Conservation (phyloP, 2,797 vertebrate species). For the Eospalax fontanierii region DNA sequence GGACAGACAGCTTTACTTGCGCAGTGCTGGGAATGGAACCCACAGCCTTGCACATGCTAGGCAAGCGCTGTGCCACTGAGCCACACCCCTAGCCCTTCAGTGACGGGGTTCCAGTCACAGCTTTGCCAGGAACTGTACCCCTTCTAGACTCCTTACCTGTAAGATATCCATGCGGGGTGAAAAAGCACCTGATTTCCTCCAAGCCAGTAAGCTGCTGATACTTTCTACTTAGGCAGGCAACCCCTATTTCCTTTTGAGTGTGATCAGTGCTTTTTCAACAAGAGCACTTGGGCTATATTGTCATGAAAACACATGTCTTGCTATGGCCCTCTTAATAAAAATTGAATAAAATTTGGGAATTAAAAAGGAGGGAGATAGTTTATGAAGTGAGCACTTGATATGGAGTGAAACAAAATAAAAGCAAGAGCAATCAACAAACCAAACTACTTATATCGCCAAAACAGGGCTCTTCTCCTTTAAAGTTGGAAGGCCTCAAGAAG, state of each 20-base stretch:
- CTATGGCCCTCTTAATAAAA: not conserved
- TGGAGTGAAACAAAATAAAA: not conserved
- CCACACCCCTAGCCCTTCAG: not conserved
- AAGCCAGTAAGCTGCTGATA: slow-evolving; percentile 31
- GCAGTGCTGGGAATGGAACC: not conserved
- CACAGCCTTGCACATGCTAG: not conserved
- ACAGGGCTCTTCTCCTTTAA: not conserved
- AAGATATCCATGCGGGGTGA: not conserved
- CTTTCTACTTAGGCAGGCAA: slow-evolving; percentile 39
- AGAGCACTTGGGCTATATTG: not conserved
- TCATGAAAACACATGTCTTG: not conserved
- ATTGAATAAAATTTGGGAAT: not conserved
- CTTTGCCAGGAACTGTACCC: not conserved
- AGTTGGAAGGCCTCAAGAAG: not conserved
- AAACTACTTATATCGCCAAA: not conserved
- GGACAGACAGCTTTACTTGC: not conserved
- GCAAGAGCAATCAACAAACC: not conserved
- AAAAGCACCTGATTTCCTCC: not conserved
- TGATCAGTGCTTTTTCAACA: not conserved
- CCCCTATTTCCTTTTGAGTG: not conserved
- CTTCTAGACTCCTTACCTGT: slow-evolving; percentile 36
- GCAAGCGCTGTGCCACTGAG: not conserved
- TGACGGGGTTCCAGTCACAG: not conserved
- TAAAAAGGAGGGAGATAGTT: not conserved
- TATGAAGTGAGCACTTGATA: not conserved